A percentile compares a stretch with the other conserved stretches of the same genome.
Conservation (phyloP, 1,140 invertebrate genomes). For the Caenorhabditis briggsae region DNA sequence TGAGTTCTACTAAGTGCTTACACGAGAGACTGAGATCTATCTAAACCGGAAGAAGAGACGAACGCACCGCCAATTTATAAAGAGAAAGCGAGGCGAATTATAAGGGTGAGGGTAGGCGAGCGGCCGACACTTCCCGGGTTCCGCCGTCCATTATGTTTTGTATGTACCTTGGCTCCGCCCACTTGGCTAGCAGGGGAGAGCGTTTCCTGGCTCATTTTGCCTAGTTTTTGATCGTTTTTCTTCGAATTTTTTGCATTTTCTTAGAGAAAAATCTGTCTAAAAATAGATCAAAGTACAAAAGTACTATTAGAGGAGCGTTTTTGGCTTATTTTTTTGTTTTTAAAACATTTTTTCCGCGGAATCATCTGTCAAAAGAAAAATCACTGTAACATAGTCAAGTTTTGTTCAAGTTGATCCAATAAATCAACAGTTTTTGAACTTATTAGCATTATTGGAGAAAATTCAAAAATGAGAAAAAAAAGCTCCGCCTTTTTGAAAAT, state of each 20-base stretch:
- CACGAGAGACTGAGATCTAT: neutral
- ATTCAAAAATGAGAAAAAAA: too few species aligned
- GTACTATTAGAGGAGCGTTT: too few species aligned
- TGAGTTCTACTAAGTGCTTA: constrained; percentile 6
- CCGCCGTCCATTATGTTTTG: neutral
- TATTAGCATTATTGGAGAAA: too few species aligned
- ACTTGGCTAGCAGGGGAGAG: neutral
- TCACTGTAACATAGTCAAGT: too few species aligned
- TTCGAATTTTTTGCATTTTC: neutral
- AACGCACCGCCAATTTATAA: neutral
- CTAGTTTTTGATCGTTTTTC: too few species aligned
- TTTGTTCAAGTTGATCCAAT: too few species aligned
- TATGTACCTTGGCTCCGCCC: neutral
- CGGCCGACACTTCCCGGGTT: neutral
- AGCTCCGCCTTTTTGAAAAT: too few species aligned
- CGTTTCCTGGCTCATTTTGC: neutral
- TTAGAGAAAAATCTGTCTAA: neutral
- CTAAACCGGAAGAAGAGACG: neutral
- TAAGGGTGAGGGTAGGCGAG: neutral
- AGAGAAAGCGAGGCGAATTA: neutral
- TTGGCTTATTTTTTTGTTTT: too few species aligned
- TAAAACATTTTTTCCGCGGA: too few species aligned
- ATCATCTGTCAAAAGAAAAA: too few species aligned
- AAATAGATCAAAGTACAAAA: too few species aligned
- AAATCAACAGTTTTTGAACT: too few species aligned